Evolutionary conservation across 2,888 invertebrate species (phyloP).

Genomic region (Corythucha ciliata): DNA sequence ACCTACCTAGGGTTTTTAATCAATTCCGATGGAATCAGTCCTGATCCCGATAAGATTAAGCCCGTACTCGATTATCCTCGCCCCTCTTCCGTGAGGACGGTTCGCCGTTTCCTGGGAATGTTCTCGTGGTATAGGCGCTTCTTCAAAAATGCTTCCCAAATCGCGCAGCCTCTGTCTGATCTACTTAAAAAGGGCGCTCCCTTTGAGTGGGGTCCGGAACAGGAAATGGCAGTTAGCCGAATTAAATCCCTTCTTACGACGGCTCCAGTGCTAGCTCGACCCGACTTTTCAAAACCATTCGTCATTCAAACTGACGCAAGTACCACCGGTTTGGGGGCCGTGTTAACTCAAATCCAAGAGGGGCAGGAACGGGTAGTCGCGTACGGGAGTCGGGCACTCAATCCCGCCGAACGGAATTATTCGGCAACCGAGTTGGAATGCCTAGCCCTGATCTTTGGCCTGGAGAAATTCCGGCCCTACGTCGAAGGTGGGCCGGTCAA

Average conservation of each 20-base stretch:
- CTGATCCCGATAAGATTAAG: conserved; percentile 14
- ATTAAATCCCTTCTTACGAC: conserved; percentile 21
- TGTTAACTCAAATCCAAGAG: conserved; percentile 15
- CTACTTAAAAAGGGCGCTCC: conserved; percentile 26
- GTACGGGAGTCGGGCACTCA: conserved; percentile 9
- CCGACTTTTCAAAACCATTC: conserved; percentile 21
- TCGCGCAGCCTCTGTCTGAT: conserved; percentile 31
- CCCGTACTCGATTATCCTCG: conserved; percentile 11
- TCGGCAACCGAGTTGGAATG: conserved; percentile 34
- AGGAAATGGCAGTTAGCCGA: conserved; percentile 21
- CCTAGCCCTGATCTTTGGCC: conserved; percentile 32
- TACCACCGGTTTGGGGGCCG: conserved; percentile 9
- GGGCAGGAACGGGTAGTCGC: conserved; percentile 13
- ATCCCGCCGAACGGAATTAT: conserved; percentile 30
- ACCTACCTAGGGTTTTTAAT: conserved; percentile 21
- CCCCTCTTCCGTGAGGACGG: conserved; percentile 5
- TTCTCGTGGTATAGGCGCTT: conserved; percentile 32
- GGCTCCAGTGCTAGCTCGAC: conserved; percentile 21
- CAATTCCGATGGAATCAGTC: conserved; percentile 15
- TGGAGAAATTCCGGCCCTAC: conserved; percentile 32
- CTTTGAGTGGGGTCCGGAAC: conserved; percentile 22
- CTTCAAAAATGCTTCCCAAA: conserved; percentile 30
- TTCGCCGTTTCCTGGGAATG: conserved; percentile 24
- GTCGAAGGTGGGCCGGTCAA: conserved; percentile 34
- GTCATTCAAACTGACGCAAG: conserved; percentile 22